Percentiles rank a stretch among this genome's conserved stretches.
Evolutionary conservation across 2,113 vertebrate genomes (phyloP).

Genomic region (Opisthocomus hoazin): DNA sequence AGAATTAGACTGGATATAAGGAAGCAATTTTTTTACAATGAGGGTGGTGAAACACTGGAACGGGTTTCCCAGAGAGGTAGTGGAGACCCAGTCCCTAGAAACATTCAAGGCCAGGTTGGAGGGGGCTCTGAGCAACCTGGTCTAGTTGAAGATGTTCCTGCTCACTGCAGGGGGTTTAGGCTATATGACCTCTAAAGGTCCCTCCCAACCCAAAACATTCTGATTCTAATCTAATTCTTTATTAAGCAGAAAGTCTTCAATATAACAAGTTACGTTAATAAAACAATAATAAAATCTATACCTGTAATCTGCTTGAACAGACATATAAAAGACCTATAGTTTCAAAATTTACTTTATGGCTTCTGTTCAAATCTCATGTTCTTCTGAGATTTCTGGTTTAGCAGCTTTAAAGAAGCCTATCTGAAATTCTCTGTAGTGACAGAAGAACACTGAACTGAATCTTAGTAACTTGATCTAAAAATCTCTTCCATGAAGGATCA

Average conservation of each 20-base stretch:
- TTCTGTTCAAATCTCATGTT: background rate
- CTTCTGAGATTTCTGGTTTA: background rate
- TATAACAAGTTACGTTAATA: background rate
- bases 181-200: too few species aligned
- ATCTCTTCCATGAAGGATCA: background rate
- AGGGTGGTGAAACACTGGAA: too few species aligned
- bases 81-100: too few species aligned
- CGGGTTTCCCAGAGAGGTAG: too few species aligned
- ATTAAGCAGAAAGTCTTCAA: background rate
- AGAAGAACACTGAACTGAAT: background rate
- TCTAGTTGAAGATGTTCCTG: too few species aligned
- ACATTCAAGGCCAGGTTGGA: too few species aligned
- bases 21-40: too few species aligned
- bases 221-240: too few species aligned
- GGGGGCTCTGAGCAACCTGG: too few species aligned
- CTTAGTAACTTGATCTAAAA: background rate
- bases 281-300: background rate
- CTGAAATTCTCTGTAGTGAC: background rate
- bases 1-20: too few species aligned
- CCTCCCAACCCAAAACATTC: too few species aligned
- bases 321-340: background rate
- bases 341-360: background rate
- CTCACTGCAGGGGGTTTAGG: too few species aligned
- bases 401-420: background rate
- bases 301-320: background rate